Conservation (phyloP, 2,797 vertebrate species). For the Uromys caudimaculatus region DNA sequence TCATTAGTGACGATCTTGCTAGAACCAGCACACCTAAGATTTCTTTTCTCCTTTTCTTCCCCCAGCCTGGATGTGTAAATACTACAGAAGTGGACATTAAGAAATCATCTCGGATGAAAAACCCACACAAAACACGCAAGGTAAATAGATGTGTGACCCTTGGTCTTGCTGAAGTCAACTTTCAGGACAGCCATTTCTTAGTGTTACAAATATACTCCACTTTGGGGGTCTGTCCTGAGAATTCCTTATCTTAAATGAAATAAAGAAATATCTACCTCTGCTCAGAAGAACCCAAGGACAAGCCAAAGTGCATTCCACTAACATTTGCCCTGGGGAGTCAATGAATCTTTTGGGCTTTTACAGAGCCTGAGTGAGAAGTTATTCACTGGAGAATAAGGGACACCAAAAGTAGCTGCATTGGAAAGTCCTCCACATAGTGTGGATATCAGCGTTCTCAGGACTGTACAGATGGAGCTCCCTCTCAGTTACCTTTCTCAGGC, state of each 20-base stretch:
- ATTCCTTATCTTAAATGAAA: neutral
- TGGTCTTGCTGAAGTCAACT: neutral
- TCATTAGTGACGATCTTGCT: neutral
- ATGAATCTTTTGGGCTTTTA: neutral
- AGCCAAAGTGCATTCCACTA: neutral
- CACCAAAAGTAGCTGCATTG: neutral
- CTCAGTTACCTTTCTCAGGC: neutral
- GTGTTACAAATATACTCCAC: neutral
- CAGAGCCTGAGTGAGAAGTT: neutral
- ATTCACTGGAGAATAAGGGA: neutral
- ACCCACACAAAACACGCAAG: slow-evolving; percentile 99
- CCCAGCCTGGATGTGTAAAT: slow-evolving; percentile 98
- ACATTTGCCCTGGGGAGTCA: neutral
- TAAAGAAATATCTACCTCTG: neutral
- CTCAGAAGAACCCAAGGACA: neutral
- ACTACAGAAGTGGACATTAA: slow-evolving; percentile 99
- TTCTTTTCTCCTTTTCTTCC: slow-evolving; percentile 75
- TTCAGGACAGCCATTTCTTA: fast-evolving
- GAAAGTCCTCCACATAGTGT: neutral
- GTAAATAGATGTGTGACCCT: slow-evolving; percentile 78
- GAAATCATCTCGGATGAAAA: slow-evolving; percentile 99
- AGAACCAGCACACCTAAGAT: neutral
- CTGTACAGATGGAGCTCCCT: neutral
- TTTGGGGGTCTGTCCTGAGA: neutral
- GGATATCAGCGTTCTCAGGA: neutral